Percentiles rank a stretch among this genome's conserved stretches.
Conservation (phyloP, 1,140 invertebrate species). For the Tetragonula clypearis region DNA sequence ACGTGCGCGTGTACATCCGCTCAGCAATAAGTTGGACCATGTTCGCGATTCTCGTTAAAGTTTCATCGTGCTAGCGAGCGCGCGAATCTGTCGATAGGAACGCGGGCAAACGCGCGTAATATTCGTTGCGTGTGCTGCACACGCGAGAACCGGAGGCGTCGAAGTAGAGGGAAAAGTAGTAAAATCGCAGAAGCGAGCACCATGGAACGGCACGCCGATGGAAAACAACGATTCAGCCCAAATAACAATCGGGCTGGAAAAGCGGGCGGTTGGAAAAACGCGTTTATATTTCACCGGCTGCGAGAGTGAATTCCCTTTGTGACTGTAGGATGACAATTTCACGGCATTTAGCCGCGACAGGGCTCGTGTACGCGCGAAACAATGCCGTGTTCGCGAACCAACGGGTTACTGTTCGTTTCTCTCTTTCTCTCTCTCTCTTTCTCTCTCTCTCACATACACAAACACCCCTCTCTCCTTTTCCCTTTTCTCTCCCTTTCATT, state of each 20-base stretch:
- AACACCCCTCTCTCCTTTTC: background rate
- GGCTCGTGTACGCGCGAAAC: slow-evolving; percentile 72
- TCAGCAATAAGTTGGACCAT: slow-evolving; percentile 6
- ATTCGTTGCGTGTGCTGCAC: background rate
- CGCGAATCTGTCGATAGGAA: slow-evolving; percentile 15
- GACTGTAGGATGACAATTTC: slow-evolving; percentile 80
- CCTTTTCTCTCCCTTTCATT: background rate
- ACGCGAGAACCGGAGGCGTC: background rate
- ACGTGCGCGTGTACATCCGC: background rate
- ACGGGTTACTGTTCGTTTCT: slow-evolving; percentile 57
- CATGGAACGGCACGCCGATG: slow-evolving; percentile 27
- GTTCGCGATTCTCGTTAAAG: slow-evolving; percentile 27
- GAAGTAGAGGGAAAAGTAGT: slow-evolving; percentile 23
- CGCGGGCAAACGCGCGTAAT: slow-evolving; percentile 20
- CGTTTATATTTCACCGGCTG: slow-evolving; percentile 77
- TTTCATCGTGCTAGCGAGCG: slow-evolving; percentile 15
- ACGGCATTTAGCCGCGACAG: slow-evolving; percentile 79
- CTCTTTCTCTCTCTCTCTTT: slow-evolving; percentile 41
- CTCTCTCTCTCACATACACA: slow-evolving; percentile 16
- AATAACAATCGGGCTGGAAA: slow-evolving; percentile 76
- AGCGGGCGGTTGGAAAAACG: slow-evolving; percentile 73
- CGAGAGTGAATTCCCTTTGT: slow-evolving; percentile 79
- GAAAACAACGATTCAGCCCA: slow-evolving; percentile 69
- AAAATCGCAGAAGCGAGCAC: slow-evolving; percentile 30
- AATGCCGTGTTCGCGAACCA: slow-evolving; percentile 66